Evolutionary conservation across 2,113 vertebrate genomes (phyloP).

Genomic region (Dunckerocampus dactyliophorus): DNA sequence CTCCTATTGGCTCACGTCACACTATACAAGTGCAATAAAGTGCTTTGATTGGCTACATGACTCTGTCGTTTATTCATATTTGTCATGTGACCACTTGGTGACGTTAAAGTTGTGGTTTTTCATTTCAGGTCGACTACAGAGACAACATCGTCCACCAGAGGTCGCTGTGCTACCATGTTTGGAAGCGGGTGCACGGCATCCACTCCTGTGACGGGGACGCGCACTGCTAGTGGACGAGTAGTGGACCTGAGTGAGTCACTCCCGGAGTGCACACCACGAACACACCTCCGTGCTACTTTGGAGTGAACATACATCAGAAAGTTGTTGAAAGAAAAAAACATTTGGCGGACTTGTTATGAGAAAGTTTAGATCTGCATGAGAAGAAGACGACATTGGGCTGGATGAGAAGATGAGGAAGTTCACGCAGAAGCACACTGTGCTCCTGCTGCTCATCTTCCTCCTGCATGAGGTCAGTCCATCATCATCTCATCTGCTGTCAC

Average conservation of each 20-base stretch:
- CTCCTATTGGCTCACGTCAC: conserved; percentile 72
- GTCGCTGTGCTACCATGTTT: background rate
- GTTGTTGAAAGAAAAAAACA: background rate
- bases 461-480: background rate
- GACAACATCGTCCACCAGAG: background rate
- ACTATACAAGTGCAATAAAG: conserved; percentile 80
- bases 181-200: background rate
- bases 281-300: background rate
- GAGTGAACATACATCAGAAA: background rate
- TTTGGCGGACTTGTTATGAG: background rate
- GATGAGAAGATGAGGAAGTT: conserved; percentile 4
- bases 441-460: background rate
- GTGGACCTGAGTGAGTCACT: background rate
- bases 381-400: background rate
- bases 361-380: no score
- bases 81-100: background rate
- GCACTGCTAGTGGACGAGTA: background rate
- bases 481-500: background rate
- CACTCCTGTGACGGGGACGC: background rate
- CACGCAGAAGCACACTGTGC: background rate
- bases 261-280: background rate
- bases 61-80: background rate
- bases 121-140: background rate
- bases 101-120: background rate
- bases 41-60: conserved; percentile 75